A percentile compares a stretch with the other conserved stretches of the same genome.
Conservation (phyloP, 2,113 vertebrate species). For the Acrocephalus arundinaceus region DNA sequence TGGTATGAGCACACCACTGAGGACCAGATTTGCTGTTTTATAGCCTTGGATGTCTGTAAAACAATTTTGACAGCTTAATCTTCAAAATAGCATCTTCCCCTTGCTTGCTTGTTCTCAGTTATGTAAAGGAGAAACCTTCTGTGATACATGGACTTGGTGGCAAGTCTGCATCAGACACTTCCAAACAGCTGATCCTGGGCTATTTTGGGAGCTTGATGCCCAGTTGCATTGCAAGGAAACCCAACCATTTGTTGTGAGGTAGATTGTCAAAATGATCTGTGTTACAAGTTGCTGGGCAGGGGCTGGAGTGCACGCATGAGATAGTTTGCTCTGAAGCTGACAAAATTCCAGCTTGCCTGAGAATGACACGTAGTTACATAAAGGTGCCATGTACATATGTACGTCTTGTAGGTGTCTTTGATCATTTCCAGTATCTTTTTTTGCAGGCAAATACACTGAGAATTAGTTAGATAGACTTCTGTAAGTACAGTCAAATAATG, state of each 20-base stretch:
- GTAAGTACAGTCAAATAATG: neutral
- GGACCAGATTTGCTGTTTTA: neutral
- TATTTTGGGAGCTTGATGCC: neutral
- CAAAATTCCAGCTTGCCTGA: neutral
- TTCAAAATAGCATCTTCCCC: neutral
- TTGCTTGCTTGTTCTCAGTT: neutral
- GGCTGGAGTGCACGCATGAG: neutral
- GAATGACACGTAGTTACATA: fast-evolving
- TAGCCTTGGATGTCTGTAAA: neutral
- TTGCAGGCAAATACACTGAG: neutral
- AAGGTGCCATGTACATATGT: neutral
- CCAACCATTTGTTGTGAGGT: neutral
- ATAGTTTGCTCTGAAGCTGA: neutral
- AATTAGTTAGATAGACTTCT: neutral
- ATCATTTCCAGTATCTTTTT: neutral
- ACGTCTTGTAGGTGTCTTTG: neutral
- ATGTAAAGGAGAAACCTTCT: neutral
- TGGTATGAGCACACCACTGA: neutral
- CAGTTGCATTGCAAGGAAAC: neutral
- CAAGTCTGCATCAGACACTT: neutral
- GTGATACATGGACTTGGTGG: neutral
- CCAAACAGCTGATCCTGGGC: neutral
- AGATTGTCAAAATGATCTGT: neutral
- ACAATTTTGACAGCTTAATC: neutral
- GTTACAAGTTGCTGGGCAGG: neutral